Percentiles rank a stretch among this genome's conserved stretches.
phyloP scores from a whole-genome alignment of 2,888 invertebrate species.

The Chymomyza amoena region DNA sequence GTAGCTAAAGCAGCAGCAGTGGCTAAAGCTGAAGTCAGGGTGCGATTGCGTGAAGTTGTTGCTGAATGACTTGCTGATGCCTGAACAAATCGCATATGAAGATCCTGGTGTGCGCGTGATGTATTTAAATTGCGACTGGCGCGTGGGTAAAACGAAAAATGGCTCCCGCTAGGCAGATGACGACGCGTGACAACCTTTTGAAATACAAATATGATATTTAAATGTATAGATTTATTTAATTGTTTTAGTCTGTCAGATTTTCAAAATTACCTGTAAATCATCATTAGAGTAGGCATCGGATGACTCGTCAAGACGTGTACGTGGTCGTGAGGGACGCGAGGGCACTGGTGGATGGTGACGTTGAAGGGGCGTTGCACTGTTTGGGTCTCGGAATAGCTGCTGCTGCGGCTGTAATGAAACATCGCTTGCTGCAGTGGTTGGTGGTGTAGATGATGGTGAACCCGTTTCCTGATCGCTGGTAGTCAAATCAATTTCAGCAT shows the following conservation, averaged over 20 bases:
- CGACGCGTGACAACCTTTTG: slow-evolving; percentile 23
- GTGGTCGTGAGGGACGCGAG: slow-evolving; percentile 41
- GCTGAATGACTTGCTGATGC: background rate
- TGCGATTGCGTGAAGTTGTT: background rate
- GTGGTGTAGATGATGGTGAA: background rate
- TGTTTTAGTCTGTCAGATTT: too few relatives aligned
- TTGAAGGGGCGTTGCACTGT: slow-evolving; percentile 10
- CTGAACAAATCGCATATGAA: slow-evolving; percentile 26
- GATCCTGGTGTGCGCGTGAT: slow-evolving; percentile 19
- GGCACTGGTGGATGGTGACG: slow-evolving; percentile 34
- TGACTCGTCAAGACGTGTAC: slow-evolving; percentile 43
- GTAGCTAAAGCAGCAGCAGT: background rate
- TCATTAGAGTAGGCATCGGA: slow-evolving; percentile 23
- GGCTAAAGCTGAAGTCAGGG: background rate
- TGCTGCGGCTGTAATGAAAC: slow-evolving; percentile 5
- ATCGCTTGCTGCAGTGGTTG: background rate
- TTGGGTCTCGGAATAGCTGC: slow-evolving; percentile 13
- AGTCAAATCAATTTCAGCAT: slow-evolving; percentile 61
- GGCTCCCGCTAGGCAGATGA: slow-evolving; percentile 14
- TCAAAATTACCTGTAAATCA: slow-evolving; percentile 30
- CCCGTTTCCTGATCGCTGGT: slow-evolving; percentile 12
- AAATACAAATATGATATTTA: too few relatives aligned
- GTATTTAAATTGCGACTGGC: slow-evolving; percentile 39
- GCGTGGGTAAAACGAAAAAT: slow-evolving; percentile 28
- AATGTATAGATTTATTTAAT: too few relatives aligned